Conservation (phyloP, 1,140 invertebrate species). For the Armadillidium nasatum region DNA sequence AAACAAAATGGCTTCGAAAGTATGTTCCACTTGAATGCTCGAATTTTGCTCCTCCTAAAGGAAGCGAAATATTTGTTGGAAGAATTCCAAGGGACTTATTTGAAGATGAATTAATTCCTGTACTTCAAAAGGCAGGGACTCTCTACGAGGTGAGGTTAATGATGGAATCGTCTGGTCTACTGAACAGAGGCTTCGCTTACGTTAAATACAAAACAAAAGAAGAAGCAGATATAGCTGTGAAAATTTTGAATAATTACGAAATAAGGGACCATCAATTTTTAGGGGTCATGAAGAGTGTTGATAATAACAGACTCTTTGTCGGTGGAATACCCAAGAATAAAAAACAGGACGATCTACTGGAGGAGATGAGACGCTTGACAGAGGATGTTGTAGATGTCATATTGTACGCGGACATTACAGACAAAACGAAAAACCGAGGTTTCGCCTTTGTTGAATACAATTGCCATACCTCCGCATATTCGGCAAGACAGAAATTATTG, state of each 20-base stretch:
- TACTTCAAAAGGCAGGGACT: conserved; percentile 58
- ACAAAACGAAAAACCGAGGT: conserved; percentile 67
- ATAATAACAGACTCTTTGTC: conserved; percentile 79
- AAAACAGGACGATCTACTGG: conserved; percentile 62
- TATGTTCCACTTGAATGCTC: neutral
- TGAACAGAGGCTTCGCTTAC: conserved; percentile 75
- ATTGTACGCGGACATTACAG: conserved; percentile 60
- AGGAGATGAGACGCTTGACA: conserved; percentile 64
- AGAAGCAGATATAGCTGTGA: conserved; percentile 58
- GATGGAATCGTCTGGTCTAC: conserved; percentile 70
- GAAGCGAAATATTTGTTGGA: conserved; percentile 77
- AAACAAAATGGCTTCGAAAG: neutral
- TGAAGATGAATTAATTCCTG: conserved; percentile 71
- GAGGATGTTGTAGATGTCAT: conserved; percentile 69
- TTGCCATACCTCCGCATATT: conserved; percentile 70
- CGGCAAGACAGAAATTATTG: conserved; percentile 67
- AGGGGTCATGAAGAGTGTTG: conserved; percentile 71
- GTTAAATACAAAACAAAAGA: conserved; percentile 61
- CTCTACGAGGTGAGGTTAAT: conserved; percentile 74
- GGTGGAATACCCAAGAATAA: conserved; percentile 71
- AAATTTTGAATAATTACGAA: conserved; percentile 63
- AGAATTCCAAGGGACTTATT: conserved; percentile 71
- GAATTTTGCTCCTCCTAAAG: conserved; percentile 50
- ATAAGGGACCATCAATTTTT: conserved; percentile 62
- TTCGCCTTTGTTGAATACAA: conserved; percentile 85